A percentile compares a stretch with the other conserved stretches of the same genome.
Evolutionary conservation across 23 tunicate species (phyloP).

Genomic region (Aplidium turbinatum): DNA sequence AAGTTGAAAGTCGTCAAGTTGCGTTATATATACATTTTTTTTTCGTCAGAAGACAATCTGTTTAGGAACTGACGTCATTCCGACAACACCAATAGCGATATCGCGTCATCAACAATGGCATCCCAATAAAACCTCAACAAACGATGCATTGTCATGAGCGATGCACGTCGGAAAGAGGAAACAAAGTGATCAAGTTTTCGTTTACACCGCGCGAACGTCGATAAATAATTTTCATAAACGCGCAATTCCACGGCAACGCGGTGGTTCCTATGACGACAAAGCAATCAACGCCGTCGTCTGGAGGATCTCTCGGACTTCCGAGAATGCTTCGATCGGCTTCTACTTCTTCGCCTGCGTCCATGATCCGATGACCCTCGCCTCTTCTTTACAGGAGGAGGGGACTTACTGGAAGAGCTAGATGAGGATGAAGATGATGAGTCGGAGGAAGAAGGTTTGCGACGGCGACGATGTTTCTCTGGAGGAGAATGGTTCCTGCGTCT

Average conservation of each 20-base stretch:
- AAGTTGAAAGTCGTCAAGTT: too few species aligned
- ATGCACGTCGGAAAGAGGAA: background rate
- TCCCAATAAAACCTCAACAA: too few species aligned
- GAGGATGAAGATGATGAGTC: conserved; percentile 30
- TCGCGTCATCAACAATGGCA: too few species aligned
- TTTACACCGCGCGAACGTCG: background rate
- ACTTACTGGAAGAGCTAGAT: conserved; percentile 6
- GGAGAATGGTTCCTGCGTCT: background rate
- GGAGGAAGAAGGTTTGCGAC: background rate
- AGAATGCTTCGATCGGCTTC: background rate
- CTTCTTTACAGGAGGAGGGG: background rate
- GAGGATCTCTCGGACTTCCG: background rate
- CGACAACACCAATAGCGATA: too few species aligned
- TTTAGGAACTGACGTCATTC: too few species aligned
- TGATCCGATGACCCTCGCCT: conserved; percentile 6
- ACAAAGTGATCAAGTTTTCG: background rate
- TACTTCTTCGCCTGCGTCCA: conserved; percentile 2
- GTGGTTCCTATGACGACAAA: background rate
- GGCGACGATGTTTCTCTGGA: background rate
- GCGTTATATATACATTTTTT: too few species aligned
- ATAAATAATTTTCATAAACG: background rate
- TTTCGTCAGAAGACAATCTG: too few species aligned
- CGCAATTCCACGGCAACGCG: background rate
- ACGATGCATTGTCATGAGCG: too few species aligned
- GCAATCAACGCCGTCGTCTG: conserved; percentile 2